These are phyloP conservation scores for Holcopasites calliopsidis DNA, from an alignment of 1,140 invertebrate species.

Conservation along the genomic window DNA sequence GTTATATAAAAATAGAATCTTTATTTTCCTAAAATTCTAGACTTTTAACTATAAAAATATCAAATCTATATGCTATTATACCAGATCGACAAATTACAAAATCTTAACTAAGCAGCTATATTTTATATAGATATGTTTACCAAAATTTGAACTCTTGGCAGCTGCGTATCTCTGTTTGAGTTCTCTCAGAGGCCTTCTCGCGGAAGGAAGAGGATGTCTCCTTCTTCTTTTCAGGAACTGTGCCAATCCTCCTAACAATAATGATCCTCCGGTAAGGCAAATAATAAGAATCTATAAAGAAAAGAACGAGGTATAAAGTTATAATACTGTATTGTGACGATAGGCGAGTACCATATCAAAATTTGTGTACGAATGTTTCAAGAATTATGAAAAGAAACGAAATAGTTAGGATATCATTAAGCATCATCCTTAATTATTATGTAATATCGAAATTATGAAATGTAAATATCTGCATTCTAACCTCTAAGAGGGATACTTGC, in stretches of 20 bases:
- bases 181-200: constrained; percentile 68
- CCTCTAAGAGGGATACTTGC: constrained; percentile 62
- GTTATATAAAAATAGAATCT: too few relatives aligned
- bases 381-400: not conserved
- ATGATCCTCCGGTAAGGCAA: constrained; percentile 74
- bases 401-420: not conserved
- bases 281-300: constrained; percentile 73
- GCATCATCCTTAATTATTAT: constrained; percentile 56
- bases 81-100: too few relatives aligned
- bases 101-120: not conserved
- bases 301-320: constrained; percentile 22
- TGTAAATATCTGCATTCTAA: constrained; percentile 60
- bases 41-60: too few relatives aligned
- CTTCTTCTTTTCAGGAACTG: constrained; percentile 77
- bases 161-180: constrained; percentile 72
- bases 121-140: constrained; percentile 60
- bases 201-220: constrained; percentile 69
- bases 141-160: constrained; percentile 75
- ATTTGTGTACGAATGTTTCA: constrained; percentile 8
- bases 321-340: not conserved
- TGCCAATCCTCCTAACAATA: constrained; percentile 74
- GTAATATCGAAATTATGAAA: constrained; percentile 58
- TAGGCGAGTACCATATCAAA: not conserved
- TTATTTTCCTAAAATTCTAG: too few relatives aligned
- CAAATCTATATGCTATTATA: too few relatives aligned